Evolutionary conservation across 2,888 invertebrate genomes (phyloP).

Genomic region (Laothoe populi): DNA sequence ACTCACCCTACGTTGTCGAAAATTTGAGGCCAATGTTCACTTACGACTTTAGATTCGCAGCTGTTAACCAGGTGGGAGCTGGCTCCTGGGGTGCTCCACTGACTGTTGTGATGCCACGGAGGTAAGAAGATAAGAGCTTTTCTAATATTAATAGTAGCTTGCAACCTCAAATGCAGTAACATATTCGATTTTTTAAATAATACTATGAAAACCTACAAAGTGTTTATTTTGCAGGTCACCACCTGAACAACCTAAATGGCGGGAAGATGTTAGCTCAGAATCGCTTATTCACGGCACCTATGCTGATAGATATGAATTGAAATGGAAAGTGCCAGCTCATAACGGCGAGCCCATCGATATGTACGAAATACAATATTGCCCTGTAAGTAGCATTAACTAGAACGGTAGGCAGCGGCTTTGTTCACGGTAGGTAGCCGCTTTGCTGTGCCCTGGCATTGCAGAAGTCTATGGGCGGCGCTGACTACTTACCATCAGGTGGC

Average conservation of each 20-base stretch:
- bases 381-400: conserved; percentile 83
- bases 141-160: neutral
- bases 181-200: neutral
- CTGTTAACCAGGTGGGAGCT: conserved; percentile 92
- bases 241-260: conserved; percentile 87
- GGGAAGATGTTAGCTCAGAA: conserved; percentile 72
- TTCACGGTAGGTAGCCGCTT: too few species aligned
- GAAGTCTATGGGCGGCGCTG: too few species aligned
- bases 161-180: neutral
- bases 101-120: conserved; percentile 89
- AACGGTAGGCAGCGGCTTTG: too few species aligned
- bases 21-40: conserved; percentile 89
- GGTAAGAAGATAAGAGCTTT: conserved; percentile 52
- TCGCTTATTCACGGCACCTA: conserved; percentile 82
- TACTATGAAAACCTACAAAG: neutral
- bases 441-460: too few species aligned
- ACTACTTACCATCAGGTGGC: too few species aligned
- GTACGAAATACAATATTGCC: conserved; percentile 92
- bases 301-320: conserved; percentile 91
- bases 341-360: conserved; percentile 95
- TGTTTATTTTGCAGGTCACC: conserved; percentile 79
- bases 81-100: conserved; percentile 89
- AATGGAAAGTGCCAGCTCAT: conserved; percentile 94
- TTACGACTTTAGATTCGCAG: conserved; percentile 94
- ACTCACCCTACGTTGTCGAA: conserved; percentile 92